Evolutionary conservation across 2,113 vertebrate species (phyloP).

Genomic region (Paedocypris sp.): DNA sequence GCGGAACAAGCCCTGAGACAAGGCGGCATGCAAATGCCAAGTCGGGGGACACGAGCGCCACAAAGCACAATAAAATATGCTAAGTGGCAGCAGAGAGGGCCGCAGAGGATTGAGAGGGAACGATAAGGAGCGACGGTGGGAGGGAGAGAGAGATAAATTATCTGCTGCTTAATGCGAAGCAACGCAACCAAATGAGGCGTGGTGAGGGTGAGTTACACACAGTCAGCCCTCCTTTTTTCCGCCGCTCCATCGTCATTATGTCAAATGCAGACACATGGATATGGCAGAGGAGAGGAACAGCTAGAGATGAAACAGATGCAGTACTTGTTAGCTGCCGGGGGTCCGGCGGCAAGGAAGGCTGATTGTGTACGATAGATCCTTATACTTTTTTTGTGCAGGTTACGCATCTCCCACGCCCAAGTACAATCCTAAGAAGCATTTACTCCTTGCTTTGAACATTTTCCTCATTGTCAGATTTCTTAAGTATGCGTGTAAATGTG

Average conservation of each 20-base stretch:
- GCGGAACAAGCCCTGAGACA: conserved; percentile 61
- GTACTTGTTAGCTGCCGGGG: conserved; percentile 9
- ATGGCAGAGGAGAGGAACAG: conserved; percentile 19
- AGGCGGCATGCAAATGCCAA: conserved; percentile 54
- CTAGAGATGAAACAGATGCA: conserved; percentile 5
- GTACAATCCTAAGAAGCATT: neutral
- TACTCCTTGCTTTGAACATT: neutral
- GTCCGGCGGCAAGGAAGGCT: neutral
- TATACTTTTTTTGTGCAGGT: neutral
- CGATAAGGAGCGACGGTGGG: conserved; percentile 52
- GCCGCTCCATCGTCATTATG: conserved; percentile 59
- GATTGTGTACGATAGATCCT: conserved; percentile 13
- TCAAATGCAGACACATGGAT: conserved; percentile 44
- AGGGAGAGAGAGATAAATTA: conserved; percentile 64
- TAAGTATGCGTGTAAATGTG: too few relatives aligned
- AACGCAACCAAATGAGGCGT: conserved; percentile 72
- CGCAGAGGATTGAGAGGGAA: conserved; percentile 42
- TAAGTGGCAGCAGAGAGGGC: conserved; percentile 64
- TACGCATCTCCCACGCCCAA: neutral
- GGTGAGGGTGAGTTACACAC: conserved; percentile 68
- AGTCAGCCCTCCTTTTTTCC: conserved; percentile 49
- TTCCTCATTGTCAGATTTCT: too few relatives aligned
- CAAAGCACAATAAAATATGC: conserved; percentile 66
- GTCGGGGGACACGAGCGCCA: conserved; percentile 54
- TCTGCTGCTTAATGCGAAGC: conserved; percentile 63